These are phyloP conservation scores for Zalophus californianus DNA, from an alignment of 2,797 vertebrate genomes.

Conservation along the genomic window DNA sequence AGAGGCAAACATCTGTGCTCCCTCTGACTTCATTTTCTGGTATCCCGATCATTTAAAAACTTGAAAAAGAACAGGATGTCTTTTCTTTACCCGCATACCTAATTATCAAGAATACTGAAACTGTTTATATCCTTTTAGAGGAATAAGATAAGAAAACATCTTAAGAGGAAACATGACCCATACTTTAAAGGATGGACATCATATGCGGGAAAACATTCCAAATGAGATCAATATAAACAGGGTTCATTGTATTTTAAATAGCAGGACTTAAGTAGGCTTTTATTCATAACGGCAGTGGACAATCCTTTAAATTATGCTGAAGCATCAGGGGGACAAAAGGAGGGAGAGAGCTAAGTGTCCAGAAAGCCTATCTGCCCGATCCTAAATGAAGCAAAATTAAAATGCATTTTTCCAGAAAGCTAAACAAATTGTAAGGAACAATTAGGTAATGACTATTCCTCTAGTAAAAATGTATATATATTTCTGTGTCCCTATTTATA, in stretches of 20 bases:
- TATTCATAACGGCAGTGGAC: conserved; percentile 75
- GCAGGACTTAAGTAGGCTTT: conserved; percentile 81
- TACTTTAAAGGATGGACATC: conserved; percentile 82
- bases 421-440: conserved; percentile 74
- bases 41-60: conserved; percentile 75
- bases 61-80: conserved; percentile 76
- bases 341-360: conserved; percentile 35
- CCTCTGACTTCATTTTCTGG: conserved; percentile 82
- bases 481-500: conserved; percentile 58
- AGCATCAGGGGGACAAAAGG: conserved; percentile 35
- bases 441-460: conserved; percentile 66
- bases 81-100: conserved; percentile 78
- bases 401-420: conserved; percentile 80
- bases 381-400: conserved; percentile 74
- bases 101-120: conserved; percentile 83
- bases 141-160: conserved; percentile 85
- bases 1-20: conserved; percentile 61
- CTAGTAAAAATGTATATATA: conserved; percentile 1
- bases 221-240: conserved; percentile 83
- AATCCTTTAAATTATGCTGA: conserved; percentile 76
- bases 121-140: conserved; percentile 84
- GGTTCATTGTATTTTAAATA: conserved; percentile 85
- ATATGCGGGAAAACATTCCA: conserved; percentile 83
- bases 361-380: conserved; percentile 42
- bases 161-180: conserved; percentile 84